Conservation (phyloP, 2,888 invertebrate genomes). For the Lumbricus terrestris region DNA sequence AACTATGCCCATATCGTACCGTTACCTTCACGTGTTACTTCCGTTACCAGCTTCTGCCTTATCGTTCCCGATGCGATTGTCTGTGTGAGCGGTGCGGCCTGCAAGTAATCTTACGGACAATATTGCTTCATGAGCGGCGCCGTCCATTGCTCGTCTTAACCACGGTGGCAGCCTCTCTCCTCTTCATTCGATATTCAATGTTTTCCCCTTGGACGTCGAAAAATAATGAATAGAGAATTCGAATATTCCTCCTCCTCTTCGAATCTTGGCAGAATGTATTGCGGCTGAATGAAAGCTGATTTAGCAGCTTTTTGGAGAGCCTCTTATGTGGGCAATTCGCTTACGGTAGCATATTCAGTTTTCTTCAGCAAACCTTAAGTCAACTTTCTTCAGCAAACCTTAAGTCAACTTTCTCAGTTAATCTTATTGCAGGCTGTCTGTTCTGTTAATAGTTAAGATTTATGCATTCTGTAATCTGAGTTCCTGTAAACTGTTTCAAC, state of each 20-base stretch:
- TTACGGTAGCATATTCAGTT: neutral
- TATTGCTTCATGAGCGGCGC: neutral
- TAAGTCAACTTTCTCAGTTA: neutral
- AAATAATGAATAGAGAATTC: neutral
- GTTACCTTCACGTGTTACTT: neutral
- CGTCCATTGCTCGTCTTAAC: neutral
- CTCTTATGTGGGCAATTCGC: too few species aligned
- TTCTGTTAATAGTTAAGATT: too few species aligned
- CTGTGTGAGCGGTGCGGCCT: neutral
- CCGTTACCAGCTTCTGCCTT: neutral
- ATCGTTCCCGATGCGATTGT: neutral
- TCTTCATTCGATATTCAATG: neutral
- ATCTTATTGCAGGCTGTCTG: too few species aligned
- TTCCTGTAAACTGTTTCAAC: too few species aligned
- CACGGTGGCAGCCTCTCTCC: neutral
- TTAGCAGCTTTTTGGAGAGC: neutral
- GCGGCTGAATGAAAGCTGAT: neutral
- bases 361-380: neutral
- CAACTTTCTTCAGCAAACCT: neutral
- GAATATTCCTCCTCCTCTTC: neutral
- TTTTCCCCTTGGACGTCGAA: neutral
- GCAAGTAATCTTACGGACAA: neutral
- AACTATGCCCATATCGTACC: neutral
- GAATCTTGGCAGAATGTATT: neutral
- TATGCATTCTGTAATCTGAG: too few species aligned